Percentiles rank a stretch among this genome's conserved stretches.
Evolutionary conservation across 1,140 invertebrate genomes (phyloP).

Genomic region (Zaprionus davidi): DNA sequence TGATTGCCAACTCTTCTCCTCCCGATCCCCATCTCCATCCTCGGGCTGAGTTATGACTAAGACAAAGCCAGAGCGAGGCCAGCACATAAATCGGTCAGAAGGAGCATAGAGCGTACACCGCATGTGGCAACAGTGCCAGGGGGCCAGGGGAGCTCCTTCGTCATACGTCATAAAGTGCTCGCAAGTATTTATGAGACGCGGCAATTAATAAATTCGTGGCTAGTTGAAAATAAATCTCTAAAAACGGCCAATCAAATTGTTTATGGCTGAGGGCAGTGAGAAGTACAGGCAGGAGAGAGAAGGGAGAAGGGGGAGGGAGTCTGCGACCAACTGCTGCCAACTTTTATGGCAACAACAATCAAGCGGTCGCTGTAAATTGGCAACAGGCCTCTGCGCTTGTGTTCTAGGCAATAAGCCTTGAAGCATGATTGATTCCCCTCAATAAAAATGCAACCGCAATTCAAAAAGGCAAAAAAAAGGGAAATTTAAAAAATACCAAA

Average conservation of each 20-base stretch:
- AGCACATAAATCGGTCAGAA: slow-evolving; percentile 54
- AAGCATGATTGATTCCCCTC: slow-evolving; percentile 63
- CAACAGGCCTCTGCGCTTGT: slow-evolving; percentile 49
- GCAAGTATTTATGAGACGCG: slow-evolving; percentile 61
- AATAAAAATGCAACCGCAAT: slow-evolving; percentile 49
- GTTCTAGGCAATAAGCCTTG: slow-evolving; percentile 38
- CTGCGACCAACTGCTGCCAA: background rate
- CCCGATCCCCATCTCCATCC: background rate
- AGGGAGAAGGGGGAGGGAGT: background rate
- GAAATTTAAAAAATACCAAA: background rate
- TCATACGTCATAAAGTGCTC: slow-evolving; percentile 77
- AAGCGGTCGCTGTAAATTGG: slow-evolving; percentile 33
- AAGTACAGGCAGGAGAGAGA: background rate
- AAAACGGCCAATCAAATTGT: slow-evolving; percentile 41
- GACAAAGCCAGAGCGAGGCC: slow-evolving; percentile 32
- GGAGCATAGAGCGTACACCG: slow-evolving; percentile 5
- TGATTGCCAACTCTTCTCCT: slow-evolving; percentile 19
- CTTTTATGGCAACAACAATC: slow-evolving; percentile 32
- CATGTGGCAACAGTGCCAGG: slow-evolving; percentile 50
- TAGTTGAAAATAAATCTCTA: slow-evolving; percentile 69
- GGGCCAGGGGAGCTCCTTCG: background rate
- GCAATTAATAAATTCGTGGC: slow-evolving; percentile 80
- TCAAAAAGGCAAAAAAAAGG: slow-evolving; percentile 31
- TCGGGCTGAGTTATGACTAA: slow-evolving; percentile 65
- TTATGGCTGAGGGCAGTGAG: slow-evolving; percentile 34